Base-by-base conservation (phyloP, 2,113 vertebrate species). In the Axis porcinus region DNA sequence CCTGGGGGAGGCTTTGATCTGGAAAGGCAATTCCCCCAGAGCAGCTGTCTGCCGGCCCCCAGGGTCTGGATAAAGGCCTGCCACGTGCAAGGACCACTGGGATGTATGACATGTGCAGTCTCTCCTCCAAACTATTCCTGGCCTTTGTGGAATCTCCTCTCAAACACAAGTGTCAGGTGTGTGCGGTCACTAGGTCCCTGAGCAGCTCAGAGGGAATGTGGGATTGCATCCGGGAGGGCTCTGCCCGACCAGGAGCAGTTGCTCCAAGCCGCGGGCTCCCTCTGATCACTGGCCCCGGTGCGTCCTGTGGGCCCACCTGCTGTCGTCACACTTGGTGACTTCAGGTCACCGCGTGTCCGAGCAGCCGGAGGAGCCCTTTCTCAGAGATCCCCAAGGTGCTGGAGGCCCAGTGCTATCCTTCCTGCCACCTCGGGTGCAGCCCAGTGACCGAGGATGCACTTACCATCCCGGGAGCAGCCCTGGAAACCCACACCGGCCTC, bases 111-210 rank as follows among this genome's bases (percentile, higher is more conserved):
- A 58, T 14, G 33, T 84, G 86, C 76, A 74, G 70, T 58, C 82
- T 87, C 52, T 55, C 43, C 67, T 28, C n/a, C 6, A 7, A 36
- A 54, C 84, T 94, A 36, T 86, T 84, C 76, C 16, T 10, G 78
- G 85, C 83, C 19, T 78, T 43, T 88, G 83, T 40, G 79, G 91
- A 85, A 85, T 93, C 87, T 82, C 57, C 60, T 76, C 50, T 70
- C 58, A 36, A 74, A 92, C 43, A 28, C 83, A 36, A 47, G 83
- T 30, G 91, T 57, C 95, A 96, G 97, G 94, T 90, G 89, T 76
- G 92, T 64, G 83, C 6, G 3, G 45, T 50, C 55, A 92, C 95
- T 21, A 84, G 79, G 55, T 14, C 28, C 55, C 2, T 30, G 21
- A 1, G 5, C 76, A 40, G 90, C 52, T 19, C 86, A 54, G 5